Evolutionary conservation across 2,888 invertebrate species (phyloP).

Genomic region (Latrodectus hesperus): DNA sequence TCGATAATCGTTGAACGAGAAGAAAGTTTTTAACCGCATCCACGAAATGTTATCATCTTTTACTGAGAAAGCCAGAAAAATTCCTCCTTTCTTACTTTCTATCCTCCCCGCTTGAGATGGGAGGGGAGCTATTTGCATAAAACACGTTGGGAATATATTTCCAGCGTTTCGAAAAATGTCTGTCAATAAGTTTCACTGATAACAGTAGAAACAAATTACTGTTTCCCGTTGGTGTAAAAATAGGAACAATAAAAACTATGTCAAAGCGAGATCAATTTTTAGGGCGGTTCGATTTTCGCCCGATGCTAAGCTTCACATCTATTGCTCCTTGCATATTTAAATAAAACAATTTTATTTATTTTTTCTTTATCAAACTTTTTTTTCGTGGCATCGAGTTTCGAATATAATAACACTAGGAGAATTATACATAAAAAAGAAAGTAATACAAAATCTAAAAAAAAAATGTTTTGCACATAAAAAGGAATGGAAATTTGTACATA

Average conservation of each 20-base stretch:
- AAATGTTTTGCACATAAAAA: not conserved
- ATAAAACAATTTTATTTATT: slow-evolving; percentile 23
- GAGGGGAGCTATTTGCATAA: slow-evolving; percentile 45
- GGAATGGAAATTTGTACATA: slow-evolving; percentile 11
- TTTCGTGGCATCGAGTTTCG: slow-evolving; percentile 18
- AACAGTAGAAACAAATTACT: slow-evolving; percentile 50
- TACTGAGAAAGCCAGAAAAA: slow-evolving; percentile 29
- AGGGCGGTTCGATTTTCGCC: slow-evolving; percentile 9
- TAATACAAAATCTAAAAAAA: not conserved
- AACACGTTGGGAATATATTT: slow-evolving; percentile 33
- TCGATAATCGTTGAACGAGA: slow-evolving; percentile 52
- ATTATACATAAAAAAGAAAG: slow-evolving; percentile 20
- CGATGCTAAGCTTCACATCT: not conserved
- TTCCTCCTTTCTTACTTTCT: not conserved
- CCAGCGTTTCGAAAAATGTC: slow-evolving; percentile 25
- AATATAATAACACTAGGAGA: slow-evolving; percentile 46
- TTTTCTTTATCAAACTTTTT: not conserved
- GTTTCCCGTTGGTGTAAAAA: slow-evolving; percentile 28
- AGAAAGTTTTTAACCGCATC: slow-evolving; percentile 5
- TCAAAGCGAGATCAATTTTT: slow-evolving; percentile 55
- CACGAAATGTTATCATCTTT: slow-evolving; percentile 45
- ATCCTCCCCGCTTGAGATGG: not conserved
- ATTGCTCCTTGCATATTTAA: slow-evolving; percentile 19
- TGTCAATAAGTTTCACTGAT: slow-evolving; percentile 56
- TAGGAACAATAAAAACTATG: slow-evolving; percentile 59